Evolutionary conservation across 2,888 invertebrate genomes (phyloP), one percentile per base, ranked within the genome.

Genomic region (Nomada fabriciana): DNA sequence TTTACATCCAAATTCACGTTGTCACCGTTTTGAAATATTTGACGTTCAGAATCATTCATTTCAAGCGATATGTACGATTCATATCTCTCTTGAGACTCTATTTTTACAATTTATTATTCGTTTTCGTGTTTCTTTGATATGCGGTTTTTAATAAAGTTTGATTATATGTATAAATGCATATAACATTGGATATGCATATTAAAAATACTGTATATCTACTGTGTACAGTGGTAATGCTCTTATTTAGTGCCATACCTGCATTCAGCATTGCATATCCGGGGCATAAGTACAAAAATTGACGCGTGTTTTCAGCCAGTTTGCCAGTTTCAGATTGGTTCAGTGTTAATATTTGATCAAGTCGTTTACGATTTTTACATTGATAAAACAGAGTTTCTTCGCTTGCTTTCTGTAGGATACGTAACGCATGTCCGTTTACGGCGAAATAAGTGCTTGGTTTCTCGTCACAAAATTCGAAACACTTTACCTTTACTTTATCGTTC

Each of bases 361-460:
- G 83, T 10, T 85, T 78, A 18, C 90, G 89, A 84, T 89, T 89
- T 63, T 86, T 59, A 5, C 61, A 77, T 74, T 89, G 90, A 55
- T 69, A 76, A 29, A 80, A 29, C 20, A 69, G 72, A 20, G 89
- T 89, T 75, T 90, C 88, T 52, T 84, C 74, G n/a, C 75, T 86
- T 20, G 78, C 79, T 69, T 76, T 59, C 91, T 91, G 63, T 18
- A 67, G 55, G 71, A 59, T 2, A 10, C 53, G 65, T 63, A n/a
- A 76, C 57, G 74, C 20, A 23, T 70, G 61, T 29, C 59, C 36
- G n/a, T n/a, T 23, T 15, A 73, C 9, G 13, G n/a, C 5, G 13
- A n/a, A 25, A 47, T 20, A 50, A 52, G 47, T 3, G 23, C 50
- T 25, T 2, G 10, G 29, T 29, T 23, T 59, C 9, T 25, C 23